Conservation (phyloP, 2,888 invertebrate species). For the Tineola bisselliella region DNA sequence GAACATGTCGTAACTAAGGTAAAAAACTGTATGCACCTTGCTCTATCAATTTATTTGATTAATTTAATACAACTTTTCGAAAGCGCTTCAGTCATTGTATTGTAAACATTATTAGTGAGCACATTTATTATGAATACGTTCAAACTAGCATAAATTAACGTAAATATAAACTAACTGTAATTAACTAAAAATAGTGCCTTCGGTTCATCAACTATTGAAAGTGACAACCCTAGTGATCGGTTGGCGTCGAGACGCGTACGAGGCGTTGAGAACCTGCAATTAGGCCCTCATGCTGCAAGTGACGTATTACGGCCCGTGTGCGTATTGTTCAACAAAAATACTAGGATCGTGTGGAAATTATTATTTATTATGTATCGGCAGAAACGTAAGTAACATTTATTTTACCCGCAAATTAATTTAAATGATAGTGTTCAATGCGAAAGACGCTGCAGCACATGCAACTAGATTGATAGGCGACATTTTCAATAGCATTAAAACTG, state of each 20-base stretch:
- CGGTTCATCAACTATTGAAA: background rate
- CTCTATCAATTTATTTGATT: too few relatives aligned
- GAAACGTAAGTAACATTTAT: slow-evolving; percentile 11
- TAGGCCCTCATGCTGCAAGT: slow-evolving; percentile 28
- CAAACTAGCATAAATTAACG: too few relatives aligned
- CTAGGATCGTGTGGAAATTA: slow-evolving; percentile 32
- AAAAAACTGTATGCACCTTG: too few relatives aligned
- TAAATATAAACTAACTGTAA: too few relatives aligned
- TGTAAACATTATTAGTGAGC: too few relatives aligned
- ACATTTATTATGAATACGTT: too few relatives aligned
- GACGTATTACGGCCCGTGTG: slow-evolving; percentile 13
- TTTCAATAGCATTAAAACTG: background rate
- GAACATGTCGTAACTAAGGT: too few relatives aligned
- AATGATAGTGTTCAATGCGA: background rate
- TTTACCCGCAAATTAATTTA: slow-evolving; percentile 3
- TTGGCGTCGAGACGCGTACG: slow-evolving; percentile 28
- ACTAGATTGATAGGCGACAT: background rate
- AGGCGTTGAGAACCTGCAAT: slow-evolving; percentile 67
- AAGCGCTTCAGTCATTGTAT: too few relatives aligned
- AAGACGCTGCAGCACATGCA: background rate
- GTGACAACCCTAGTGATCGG: slow-evolving; percentile 40
- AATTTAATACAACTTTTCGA: too few relatives aligned
- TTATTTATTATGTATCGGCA: slow-evolving; percentile 57
- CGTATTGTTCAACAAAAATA: slow-evolving; percentile 41
- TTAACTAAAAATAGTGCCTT: too few relatives aligned